Evolutionary conservation across 2,113 vertebrate genomes (phyloP).

Genomic region (Phaetusa simplex): DNA sequence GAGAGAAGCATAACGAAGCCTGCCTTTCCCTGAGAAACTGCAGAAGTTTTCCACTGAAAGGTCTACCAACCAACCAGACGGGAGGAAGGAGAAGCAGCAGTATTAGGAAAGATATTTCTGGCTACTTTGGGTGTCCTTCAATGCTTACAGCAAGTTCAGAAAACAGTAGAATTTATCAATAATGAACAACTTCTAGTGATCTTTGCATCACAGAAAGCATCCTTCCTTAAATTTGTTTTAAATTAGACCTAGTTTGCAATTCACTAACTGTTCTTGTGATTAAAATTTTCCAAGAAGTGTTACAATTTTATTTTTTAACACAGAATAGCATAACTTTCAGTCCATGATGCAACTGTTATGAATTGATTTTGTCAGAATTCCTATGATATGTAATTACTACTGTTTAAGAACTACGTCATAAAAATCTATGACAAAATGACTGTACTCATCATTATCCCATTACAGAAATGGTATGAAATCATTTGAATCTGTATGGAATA

Average conservation of each 20-base stretch:
- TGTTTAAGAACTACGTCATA: neutral
- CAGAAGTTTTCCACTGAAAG: neutral
- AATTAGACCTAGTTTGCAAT: neutral
- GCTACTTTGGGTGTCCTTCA: neutral
- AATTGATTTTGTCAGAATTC: neutral
- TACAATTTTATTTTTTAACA: neutral
- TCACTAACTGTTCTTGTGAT: neutral
- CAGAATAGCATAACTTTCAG: neutral
- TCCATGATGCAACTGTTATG: neutral
- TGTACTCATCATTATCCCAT: neutral
- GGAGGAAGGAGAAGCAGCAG: neutral
- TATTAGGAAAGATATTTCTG: neutral
- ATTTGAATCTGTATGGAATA: neutral
- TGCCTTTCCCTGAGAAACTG: neutral
- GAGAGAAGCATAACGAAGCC: neutral
- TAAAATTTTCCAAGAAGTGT: neutral
- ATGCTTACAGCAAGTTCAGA: neutral
- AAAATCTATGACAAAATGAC: neutral
- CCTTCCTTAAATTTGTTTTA: neutral
- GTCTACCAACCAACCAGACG: neutral
- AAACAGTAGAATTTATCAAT: neutral
- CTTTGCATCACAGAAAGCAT: neutral
- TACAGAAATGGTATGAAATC: neutral
- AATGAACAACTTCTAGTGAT: neutral
- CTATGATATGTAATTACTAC: neutral